phyloP scores from a whole-genome alignment of 2,113 vertebrate species.

The Fukomys damarensis region DNA sequence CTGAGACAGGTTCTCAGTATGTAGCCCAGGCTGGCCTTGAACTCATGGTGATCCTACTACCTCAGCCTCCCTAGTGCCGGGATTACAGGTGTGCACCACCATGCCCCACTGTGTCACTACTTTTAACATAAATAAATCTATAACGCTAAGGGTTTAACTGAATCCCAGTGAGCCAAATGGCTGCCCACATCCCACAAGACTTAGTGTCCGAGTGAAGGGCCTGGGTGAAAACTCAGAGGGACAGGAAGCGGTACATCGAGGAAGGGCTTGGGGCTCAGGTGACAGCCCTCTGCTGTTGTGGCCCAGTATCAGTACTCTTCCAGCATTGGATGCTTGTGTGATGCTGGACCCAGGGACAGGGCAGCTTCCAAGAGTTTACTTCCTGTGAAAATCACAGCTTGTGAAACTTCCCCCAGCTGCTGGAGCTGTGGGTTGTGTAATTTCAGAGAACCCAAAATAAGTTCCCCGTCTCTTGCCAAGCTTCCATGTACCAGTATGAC shows the following conservation, averaged over 20 bases:
- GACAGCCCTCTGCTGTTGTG: neutral
- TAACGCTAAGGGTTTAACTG: neutral
- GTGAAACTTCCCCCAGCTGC: conserved; percentile 68
- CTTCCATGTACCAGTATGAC: conserved; percentile 65
- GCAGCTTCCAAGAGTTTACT: conserved; percentile 58
- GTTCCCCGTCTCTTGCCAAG: conserved; percentile 64
- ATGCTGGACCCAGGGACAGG: conserved; percentile 41
- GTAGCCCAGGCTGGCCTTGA: neutral
- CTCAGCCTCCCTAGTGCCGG: neutral
- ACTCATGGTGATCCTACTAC: neutral
- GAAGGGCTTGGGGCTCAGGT: conserved; percentile 23
- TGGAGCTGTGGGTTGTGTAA: conserved; percentile 72
- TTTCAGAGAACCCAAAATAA: conserved; percentile 78
- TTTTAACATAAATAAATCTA: conserved; percentile 3
- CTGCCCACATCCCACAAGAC: neutral
- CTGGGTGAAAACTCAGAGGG: neutral
- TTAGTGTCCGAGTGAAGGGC: neutral
- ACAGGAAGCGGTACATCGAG: neutral
- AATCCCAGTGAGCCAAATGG: neutral
- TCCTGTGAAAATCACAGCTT: conserved; percentile 72
- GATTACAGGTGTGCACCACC: neutral
- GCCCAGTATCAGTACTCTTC: neutral
- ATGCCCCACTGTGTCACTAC: too few relatives aligned
- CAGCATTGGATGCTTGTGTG: neutral
- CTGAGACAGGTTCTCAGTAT: neutral